These are phyloP conservation scores for Morelia viridis DNA, from an alignment of 2,797 vertebrate species.

Conservation along the genomic window DNA sequence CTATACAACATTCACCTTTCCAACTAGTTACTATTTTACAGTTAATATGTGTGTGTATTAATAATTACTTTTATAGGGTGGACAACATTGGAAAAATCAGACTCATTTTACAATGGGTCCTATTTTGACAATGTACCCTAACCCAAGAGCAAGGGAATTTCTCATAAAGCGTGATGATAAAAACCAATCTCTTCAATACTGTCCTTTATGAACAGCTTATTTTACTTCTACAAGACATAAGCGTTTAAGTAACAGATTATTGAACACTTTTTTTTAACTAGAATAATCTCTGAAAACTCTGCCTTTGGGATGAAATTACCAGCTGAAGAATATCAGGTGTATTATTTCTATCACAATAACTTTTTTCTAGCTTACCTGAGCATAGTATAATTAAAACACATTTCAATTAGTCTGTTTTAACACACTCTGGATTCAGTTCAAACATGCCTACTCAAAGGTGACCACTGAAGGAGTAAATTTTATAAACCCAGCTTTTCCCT, in stretches of 20 bases:
- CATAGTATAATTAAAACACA: background rate
- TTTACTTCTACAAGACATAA: background rate
- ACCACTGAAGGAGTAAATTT: background rate
- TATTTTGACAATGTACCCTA: background rate
- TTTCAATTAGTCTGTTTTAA: background rate
- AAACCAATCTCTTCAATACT: background rate
- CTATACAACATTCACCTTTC: background rate
- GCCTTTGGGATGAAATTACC: background rate
- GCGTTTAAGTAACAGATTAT: background rate
- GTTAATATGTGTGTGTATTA: background rate
- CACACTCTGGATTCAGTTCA: background rate
- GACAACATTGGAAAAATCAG: background rate
- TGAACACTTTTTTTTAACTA: background rate
- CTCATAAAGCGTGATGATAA: background rate
- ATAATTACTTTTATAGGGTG: background rate
- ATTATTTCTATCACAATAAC: background rate
- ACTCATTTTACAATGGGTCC: background rate
- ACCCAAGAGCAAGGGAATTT: background rate
- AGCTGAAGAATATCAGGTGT: background rate
- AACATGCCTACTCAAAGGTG: background rate
- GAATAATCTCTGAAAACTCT: background rate
- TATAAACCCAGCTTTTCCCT: background rate
- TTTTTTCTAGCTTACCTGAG: background rate
- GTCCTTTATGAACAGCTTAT: background rate
- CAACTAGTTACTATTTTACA: slow-evolving; percentile 4